These are phyloP conservation scores for Octopus sinensis DNA, from an alignment of 1,140 invertebrate genomes.

Conservation along the genomic window DNA sequence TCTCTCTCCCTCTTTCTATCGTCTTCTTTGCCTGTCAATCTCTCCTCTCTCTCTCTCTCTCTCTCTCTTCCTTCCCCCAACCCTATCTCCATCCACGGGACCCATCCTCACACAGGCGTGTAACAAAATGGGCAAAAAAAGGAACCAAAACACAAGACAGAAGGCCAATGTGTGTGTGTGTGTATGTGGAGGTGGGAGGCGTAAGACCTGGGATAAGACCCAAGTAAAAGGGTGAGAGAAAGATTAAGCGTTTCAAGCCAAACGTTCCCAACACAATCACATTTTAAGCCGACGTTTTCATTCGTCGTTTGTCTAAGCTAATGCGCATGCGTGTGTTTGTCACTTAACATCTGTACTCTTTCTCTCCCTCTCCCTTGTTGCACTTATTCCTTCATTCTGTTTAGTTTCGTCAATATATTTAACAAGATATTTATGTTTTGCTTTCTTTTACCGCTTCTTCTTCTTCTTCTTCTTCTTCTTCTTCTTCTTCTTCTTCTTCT, in stretches of 20 bases:
- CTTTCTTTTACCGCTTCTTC: not conserved
- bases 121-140: too few relatives aligned
- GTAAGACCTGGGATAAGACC: too few relatives aligned
- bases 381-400: constrained; percentile 2
- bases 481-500: not conserved
- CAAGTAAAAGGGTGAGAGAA: too few relatives aligned
- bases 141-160: too few relatives aligned
- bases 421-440: not conserved
- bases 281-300: too few relatives aligned
- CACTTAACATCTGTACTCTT: not conserved
- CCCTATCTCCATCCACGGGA: not conserved
- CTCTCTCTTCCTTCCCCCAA: not conserved
- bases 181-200: too few relatives aligned
- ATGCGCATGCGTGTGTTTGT: too few relatives aligned
- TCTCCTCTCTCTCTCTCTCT: not conserved
- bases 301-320: too few relatives aligned
- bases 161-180: too few relatives aligned
- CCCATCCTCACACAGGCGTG: too few relatives aligned
- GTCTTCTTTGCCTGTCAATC: not conserved
- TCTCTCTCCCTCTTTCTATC: not conserved
- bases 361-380: constrained; percentile 2
- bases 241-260: too few relatives aligned
- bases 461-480: constrained; percentile 3
- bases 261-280: too few relatives aligned
- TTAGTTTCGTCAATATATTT: not conserved